phyloP scores from a whole-genome alignment of 1,140 invertebrate species.

The Lepidurus arcticus region DNA sequence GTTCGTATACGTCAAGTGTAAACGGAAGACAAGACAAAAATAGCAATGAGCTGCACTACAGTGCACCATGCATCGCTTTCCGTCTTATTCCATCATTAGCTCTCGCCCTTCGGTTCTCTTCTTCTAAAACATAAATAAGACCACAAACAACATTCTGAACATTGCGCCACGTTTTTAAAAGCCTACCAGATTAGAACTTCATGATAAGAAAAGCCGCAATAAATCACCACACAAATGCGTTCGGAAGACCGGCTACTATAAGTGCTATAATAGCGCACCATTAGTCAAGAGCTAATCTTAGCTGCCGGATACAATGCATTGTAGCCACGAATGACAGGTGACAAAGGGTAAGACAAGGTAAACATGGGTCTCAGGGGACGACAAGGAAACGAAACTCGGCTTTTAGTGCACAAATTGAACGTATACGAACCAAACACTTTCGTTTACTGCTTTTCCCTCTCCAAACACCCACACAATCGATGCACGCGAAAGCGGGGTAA shows the following conservation, averaged over 20 bases:
- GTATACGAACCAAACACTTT: too few species aligned
- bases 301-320: too few species aligned
- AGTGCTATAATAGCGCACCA: too few species aligned
- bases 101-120: not conserved
- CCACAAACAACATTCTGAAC: not conserved
- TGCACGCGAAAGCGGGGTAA: too few species aligned
- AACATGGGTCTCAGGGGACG: too few species aligned
- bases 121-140: constrained; percentile 9
- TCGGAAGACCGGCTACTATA: not conserved
- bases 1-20: constrained; percentile 14
- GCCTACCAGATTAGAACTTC: not conserved
- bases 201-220: not conserved
- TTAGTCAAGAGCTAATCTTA: too few species aligned
- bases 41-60: constrained; percentile 17
- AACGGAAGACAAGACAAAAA: constrained; percentile 6
- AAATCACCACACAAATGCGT: not conserved
- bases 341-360: too few species aligned
- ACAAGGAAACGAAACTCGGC: too few species aligned
- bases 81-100: constrained; percentile 16
- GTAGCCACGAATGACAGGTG: too few species aligned
- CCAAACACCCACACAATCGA: too few species aligned
- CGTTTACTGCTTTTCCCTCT: too few species aligned
- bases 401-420: too few species aligned
- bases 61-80: not conserved
- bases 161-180: not conserved